phyloP scores from a whole-genome alignment of 2,797 vertebrate genomes.

The Poeciliopsis presidionis region DNA sequence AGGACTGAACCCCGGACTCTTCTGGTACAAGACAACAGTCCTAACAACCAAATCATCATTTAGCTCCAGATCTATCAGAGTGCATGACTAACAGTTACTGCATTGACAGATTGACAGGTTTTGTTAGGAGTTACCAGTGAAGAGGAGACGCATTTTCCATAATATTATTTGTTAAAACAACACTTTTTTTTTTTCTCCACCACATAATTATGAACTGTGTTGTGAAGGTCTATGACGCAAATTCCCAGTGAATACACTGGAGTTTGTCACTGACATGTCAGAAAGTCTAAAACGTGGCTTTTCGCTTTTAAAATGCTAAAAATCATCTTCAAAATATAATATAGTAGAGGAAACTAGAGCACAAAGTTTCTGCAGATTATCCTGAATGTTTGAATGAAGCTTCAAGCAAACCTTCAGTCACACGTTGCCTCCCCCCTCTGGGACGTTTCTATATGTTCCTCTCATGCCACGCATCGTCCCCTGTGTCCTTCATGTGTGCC shows the following conservation, averaged over 20 bases:
- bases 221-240: neutral
- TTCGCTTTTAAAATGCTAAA: neutral
- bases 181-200: neutral
- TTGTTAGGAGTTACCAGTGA: neutral
- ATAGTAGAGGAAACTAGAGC: neutral
- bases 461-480: neutral
- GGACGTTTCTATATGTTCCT: neutral
- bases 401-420: neutral
- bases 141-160: neutral
- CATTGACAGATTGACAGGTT: neutral
- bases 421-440: neutral
- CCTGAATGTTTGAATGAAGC: neutral
- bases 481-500: neutral
- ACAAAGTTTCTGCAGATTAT: neutral
- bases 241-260: neutral
- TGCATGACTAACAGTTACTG: neutral
- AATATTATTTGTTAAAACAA: neutral
- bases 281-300: neutral
- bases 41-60: neutral
- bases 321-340: neutral
- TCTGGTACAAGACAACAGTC: neutral
- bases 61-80: neutral
- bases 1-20: neutral
- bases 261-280: neutral
- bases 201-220: neutral